A percentile compares a stretch with the other conserved stretches of the same genome.
These are phyloP conservation scores for Byasa hedistus DNA, from an alignment of 2,888 invertebrate species.

Conservation along the genomic window DNA sequence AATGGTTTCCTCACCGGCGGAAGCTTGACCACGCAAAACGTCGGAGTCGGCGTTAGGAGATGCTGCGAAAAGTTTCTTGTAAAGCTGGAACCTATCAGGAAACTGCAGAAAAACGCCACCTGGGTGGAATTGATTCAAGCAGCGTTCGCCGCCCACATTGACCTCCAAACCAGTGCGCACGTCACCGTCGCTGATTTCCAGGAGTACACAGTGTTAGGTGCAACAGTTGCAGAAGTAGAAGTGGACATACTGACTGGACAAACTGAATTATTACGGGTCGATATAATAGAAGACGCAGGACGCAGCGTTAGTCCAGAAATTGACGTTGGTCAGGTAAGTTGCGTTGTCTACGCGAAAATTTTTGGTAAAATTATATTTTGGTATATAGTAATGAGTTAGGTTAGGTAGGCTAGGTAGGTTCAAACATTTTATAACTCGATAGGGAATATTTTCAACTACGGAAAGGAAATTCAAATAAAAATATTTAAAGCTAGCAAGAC, in stretches of 20 bases:
- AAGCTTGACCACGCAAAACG: conserved; percentile 65
- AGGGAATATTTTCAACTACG: no score
- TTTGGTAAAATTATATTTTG: no score
- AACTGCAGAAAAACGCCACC: conserved; percentile 64
- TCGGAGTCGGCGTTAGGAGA: conserved; percentile 46
- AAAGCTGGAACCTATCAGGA: conserved; percentile 62
- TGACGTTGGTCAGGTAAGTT: conserved; percentile 83
- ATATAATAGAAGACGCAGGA: conserved; percentile 85
- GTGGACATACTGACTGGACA: conserved; percentile 90
- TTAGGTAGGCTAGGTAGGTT: no score
- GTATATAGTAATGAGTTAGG: no score
- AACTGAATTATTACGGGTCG: conserved; percentile 81
- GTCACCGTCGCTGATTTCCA: conserved; percentile 64
- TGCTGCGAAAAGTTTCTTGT: conserved; percentile 46
- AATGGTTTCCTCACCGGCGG: conserved; percentile 84
- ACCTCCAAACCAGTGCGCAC: conserved; percentile 76
- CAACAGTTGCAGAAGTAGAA: conserved; percentile 84
- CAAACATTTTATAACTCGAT: no score
- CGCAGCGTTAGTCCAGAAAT: conserved; percentile 84
- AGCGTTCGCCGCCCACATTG: conserved; percentile 72
- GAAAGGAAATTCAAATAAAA: no score
- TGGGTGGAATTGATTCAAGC: conserved; percentile 79
- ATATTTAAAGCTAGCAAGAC: no score
- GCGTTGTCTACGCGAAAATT: no score
- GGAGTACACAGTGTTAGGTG: conserved; percentile 80